Conservation (phyloP, 2,113 vertebrate genomes). For the Engystomops pustulosus region DNA sequence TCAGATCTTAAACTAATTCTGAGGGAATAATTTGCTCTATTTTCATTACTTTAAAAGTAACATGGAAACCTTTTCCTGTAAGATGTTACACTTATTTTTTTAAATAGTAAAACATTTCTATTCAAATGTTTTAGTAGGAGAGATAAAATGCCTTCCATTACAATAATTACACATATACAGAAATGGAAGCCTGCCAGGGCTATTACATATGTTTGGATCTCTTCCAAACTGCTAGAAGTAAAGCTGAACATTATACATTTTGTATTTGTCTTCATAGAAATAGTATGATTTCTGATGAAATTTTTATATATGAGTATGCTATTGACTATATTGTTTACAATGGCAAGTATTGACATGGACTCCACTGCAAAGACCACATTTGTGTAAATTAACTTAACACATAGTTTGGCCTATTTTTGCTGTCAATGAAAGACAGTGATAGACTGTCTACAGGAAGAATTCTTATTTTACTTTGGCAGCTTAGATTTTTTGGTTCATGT, state of each 20-base stretch:
- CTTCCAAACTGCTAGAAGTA: neutral
- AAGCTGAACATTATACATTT: neutral
- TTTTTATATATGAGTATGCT: neutral
- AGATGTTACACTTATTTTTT: conserved; percentile 17
- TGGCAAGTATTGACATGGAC: neutral
- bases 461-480: neutral
- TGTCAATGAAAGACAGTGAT: neutral
- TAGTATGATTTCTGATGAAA: neutral
- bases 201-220: conserved; percentile 10
- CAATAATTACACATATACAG: conserved; percentile 30
- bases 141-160: conserved; percentile 30
- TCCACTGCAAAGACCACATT: neutral
- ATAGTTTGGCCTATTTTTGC: neutral
- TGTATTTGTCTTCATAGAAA: neutral
- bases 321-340: neutral
- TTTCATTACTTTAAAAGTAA: conserved; percentile 18
- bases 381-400: neutral
- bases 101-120: conserved; percentile 21
- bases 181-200: conserved; percentile 1
- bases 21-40: neutral
- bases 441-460: neutral
- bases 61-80: neutral
- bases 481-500: neutral
- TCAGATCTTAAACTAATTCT: conserved; percentile 1
- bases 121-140: neutral